A percentile compares a stretch with the other conserved stretches of the same genome.
These are phyloP conservation scores for Melieria crassipennis DNA, from an alignment of 2,888 invertebrate species.

Conservation along the genomic window DNA sequence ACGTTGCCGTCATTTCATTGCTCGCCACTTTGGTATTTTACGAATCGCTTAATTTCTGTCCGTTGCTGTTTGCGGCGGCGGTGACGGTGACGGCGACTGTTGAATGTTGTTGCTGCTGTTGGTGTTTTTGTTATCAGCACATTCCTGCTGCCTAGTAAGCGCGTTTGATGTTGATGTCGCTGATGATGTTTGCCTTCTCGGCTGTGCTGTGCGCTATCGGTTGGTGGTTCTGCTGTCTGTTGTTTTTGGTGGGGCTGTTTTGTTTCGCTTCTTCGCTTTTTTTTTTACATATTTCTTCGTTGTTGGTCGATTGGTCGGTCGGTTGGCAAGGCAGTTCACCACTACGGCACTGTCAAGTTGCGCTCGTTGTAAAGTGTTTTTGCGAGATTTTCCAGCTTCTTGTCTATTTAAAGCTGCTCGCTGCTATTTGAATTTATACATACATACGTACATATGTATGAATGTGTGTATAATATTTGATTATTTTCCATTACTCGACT, in stretches of 20 bases:
- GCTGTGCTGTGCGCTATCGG: neutral
- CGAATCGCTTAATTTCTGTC: too few relatives aligned
- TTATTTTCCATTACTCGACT: too few relatives aligned
- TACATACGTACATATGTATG: conserved; percentile 5
- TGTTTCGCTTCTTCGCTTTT: too few relatives aligned
- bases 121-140: too few relatives aligned
- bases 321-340: conserved; percentile 20
- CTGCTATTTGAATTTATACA: neutral
- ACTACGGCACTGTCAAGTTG: neutral
- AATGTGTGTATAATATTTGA: neutral
- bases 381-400: neutral
- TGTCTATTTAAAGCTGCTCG: neutral
- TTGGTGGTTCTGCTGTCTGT: neutral
- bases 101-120: too few relatives aligned
- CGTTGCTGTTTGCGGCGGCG: neutral
- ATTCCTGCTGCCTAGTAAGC: too few relatives aligned
- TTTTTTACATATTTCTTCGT: neutral
- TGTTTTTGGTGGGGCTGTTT: neutral
- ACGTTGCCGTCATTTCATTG: too few relatives aligned
- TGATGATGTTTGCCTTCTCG: conserved; percentile 4
- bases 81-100: neutral
- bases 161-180: neutral
- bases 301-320: neutral
- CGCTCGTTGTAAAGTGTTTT: neutral
- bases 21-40: too few relatives aligned